Percentiles rank a stretch among this genome's conserved stretches.
Evolutionary conservation across 2,888 invertebrate species (phyloP).

Genomic region (Dicycla oo): DNA sequence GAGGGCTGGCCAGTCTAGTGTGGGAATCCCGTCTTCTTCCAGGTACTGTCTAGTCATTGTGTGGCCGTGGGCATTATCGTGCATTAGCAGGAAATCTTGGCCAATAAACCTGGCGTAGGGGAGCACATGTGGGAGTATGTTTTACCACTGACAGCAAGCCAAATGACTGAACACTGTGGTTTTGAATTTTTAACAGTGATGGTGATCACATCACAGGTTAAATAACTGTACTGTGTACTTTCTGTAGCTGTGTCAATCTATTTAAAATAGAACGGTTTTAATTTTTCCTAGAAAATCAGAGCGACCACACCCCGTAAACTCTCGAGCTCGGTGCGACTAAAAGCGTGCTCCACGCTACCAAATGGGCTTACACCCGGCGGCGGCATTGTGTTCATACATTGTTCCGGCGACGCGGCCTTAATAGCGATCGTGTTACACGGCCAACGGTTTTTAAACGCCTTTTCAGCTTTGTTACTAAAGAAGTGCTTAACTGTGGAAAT

Average conservation of each 20-base stretch:
- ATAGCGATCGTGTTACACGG: constrained; percentile 60
- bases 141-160: too few relatives aligned
- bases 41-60: too few relatives aligned
- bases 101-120: too few relatives aligned
- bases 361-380: constrained; percentile 72
- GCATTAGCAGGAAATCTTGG: too few relatives aligned
- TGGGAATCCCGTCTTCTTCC: too few relatives aligned
- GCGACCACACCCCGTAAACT: constrained; percentile 28
- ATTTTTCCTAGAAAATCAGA: not conserved
- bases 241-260: not conserved
- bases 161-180: too few relatives aligned
- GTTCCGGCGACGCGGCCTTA: constrained; percentile 71
- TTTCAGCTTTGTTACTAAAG: constrained; percentile 29
- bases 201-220: too few relatives aligned
- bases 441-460: constrained; percentile 57
- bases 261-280: not conserved
- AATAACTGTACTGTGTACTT: too few relatives aligned
- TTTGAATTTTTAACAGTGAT: too few relatives aligned
- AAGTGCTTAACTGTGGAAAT: constrained; percentile 24
- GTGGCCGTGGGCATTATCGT: too few relatives aligned
- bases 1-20: too few relatives aligned
- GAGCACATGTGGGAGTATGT: too few relatives aligned
- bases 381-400: constrained; percentile 71
- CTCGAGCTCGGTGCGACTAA: constrained; percentile 63
- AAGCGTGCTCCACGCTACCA: constrained; percentile 72